Evolutionary conservation across 1,140 invertebrate genomes (phyloP), one percentile per base, ranked within the genome.

Genomic region (Drosophila mayri): DNA sequence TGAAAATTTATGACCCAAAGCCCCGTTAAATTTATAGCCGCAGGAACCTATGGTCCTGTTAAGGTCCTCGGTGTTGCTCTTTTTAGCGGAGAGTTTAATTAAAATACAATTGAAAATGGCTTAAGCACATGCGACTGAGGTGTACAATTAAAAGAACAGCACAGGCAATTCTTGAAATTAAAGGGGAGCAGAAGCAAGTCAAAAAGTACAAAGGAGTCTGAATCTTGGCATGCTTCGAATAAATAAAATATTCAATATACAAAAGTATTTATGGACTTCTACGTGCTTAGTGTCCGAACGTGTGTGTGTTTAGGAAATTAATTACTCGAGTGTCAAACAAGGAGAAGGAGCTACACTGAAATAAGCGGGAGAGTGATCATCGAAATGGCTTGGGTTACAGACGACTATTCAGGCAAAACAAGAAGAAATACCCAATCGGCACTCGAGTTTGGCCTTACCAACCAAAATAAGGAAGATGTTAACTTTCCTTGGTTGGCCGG

Each of bases 161-260:
- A 68, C n/a, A 28, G 72, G 30, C 77, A 84, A 76, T 76, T 44
- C 44, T 46, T 10, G 10, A 20, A 61, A 46, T 55, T 49, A 54
- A 57, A 25, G 11, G 16, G 37, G 18, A 50, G 30, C 49, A n/a
- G n/a, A 16, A 18, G 20, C 30, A 28, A 35, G 20, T 11, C 10
- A 61, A 61, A 6, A 35, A 59, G 37, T 28, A n/a, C 22, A n/a
- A 57, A 40, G 49, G 47, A 37, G 58, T 68, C 57, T 61, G 50
- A 71, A 59, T 70, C 41, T 74, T 86, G 67, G 67, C 73, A 84
- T 64, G 81, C 72, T 74, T 55, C 16, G 54, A 67, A 74, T 81
- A 74, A 85, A 85, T 84, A 86, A 85, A 85, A 74, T 81, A 86
- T 86, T 86, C 78, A 85, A 86, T 86, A 86, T 81, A 64, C 47